phyloP scores from a whole-genome alignment of 2,888 invertebrate species.

The Ophion slaviceki region DNA sequence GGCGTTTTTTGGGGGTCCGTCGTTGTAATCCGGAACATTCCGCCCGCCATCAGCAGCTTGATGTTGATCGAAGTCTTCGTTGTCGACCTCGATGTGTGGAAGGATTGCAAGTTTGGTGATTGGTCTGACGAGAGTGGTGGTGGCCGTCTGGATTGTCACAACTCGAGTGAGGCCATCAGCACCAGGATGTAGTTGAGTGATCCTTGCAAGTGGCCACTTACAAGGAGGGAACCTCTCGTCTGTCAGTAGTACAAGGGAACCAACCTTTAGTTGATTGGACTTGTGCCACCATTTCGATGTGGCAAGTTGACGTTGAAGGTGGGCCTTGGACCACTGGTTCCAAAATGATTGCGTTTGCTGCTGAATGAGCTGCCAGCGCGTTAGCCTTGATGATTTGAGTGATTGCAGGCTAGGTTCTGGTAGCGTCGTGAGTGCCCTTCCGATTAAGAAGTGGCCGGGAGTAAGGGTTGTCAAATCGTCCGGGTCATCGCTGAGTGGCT shows the following conservation, averaged over 20 bases:
- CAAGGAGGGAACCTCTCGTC: slow-evolving; percentile 61
- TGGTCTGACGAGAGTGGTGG: slow-evolving; percentile 55
- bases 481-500: slow-evolving; percentile 67
- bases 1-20: too few relatives aligned
- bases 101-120: slow-evolving; percentile 59
- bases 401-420: slow-evolving; percentile 66
- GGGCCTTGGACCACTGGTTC: slow-evolving; percentile 39
- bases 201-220: slow-evolving; percentile 67
- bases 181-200: slow-evolving; percentile 52
- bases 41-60: slow-evolving; percentile 7
- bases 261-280: slow-evolving; percentile 2
- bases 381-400: slow-evolving; percentile 58
- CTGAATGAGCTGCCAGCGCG: slow-evolving; percentile 68
- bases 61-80: background rate
- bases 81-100: slow-evolving; percentile 1
- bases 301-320: slow-evolving; percentile 33
- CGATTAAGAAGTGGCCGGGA: slow-evolving; percentile 76
- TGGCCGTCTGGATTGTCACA: slow-evolving; percentile 59
- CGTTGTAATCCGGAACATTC: background rate
- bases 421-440: slow-evolving; percentile 60
- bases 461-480: slow-evolving; percentile 68
- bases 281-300: slow-evolving; percentile 55
- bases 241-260: slow-evolving; percentile 55
- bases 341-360: slow-evolving; percentile 51
- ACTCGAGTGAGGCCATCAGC: slow-evolving; percentile 60